Conservation (phyloP, 2,888 invertebrate species). For the Scaptomyza cyrtandrae region DNA sequence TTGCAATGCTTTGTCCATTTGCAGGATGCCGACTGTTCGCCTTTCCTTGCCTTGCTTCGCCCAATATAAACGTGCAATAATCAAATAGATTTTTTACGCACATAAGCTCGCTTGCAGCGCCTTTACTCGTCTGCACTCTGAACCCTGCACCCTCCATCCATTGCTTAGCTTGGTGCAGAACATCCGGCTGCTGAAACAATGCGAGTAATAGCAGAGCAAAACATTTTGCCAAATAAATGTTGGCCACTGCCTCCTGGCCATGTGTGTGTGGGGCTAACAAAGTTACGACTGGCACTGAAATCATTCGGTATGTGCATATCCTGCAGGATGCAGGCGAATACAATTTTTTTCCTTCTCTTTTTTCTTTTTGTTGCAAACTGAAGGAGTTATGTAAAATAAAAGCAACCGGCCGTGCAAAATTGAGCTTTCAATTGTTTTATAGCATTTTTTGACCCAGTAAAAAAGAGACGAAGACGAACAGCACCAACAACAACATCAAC, state of each 20-base stretch:
- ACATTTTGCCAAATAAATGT: slow-evolving; percentile 73
- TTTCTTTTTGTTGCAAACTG: slow-evolving; percentile 12
- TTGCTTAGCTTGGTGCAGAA: slow-evolving; percentile 4
- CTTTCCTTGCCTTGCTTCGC: slow-evolving; percentile 1
- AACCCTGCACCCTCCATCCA: slow-evolving; percentile 8
- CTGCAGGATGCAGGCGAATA: slow-evolving; percentile 50
- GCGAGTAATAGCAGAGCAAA: slow-evolving; percentile 64
- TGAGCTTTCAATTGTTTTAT: slow-evolving; percentile 77
- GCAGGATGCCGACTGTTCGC: slow-evolving; percentile 12
- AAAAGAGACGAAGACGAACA: slow-evolving; percentile 7
- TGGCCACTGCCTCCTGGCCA: slow-evolving; percentile 34
- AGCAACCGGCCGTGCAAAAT: slow-evolving; percentile 65
- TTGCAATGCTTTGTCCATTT: slow-evolving; percentile 21
- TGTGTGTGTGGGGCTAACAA: slow-evolving; percentile 49
- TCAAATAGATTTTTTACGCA: slow-evolving; percentile 78
- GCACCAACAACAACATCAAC: slow-evolving; percentile 4
- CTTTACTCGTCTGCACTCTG: background rate
- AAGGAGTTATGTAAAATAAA: slow-evolving; percentile 67
- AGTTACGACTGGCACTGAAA: slow-evolving; percentile 68
- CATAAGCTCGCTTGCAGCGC: slow-evolving; percentile 44
- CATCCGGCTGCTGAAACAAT: slow-evolving; percentile 50
- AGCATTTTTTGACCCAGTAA: slow-evolving; percentile 49
- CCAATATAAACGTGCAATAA: slow-evolving; percentile 63
- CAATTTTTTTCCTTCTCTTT: slow-evolving; percentile 14
- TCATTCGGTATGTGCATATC: slow-evolving; percentile 63